Evolutionary conservation across 2,888 invertebrate species (phyloP), one percentile per base, ranked within the genome.

Genomic region (Harpagoxenus sublaevis): DNA sequence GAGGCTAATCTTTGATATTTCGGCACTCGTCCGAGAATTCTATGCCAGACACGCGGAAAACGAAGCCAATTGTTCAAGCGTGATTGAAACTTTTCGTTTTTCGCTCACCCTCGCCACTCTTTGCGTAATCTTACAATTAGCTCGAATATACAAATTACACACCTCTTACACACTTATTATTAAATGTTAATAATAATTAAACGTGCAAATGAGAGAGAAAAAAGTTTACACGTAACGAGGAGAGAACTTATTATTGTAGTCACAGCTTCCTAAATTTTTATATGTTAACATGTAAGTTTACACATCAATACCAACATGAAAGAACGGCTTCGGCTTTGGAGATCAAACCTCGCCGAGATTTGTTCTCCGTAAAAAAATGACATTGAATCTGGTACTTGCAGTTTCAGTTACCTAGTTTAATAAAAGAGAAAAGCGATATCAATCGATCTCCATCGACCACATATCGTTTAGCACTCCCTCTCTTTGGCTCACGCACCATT

Each of bases 401-500:
- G 48, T 45, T 75, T 75, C 48, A 35, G n/a, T 75, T 65, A 75
- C 51, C 70, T 68, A 78, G 23, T 18, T 45, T 55, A 23, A 12
- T 10, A 60, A 79, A 62, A 53, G 51, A 15, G 42, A 10, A 62
- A 81, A 60, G 31, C 48, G 60, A 71, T 71, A 71, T 71, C 35
- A 71, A 71, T 60, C 48, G 45, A 71, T 71, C 73, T 60, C 39
- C 79, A 60, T 9, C 23, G 57, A n/a, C 35, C 60, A 70, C 18
- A 48, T 23, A 79, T 71, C 60, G n/a, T 60, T 77, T 88, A 89
- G 84, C 88, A 86, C 84, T 85, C 88, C 86, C 86, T 87, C 84
- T 85, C 75, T 86, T 66, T 87, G 84, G 77, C 84, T 91, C 90
- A 90, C 90, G 90, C 90, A 91, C 91, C 90, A 87, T 90, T 91